Evolutionary conservation across 2,797 vertebrate genomes (phyloP).

Genomic region (Hoplostethus mediterraneus): DNA sequence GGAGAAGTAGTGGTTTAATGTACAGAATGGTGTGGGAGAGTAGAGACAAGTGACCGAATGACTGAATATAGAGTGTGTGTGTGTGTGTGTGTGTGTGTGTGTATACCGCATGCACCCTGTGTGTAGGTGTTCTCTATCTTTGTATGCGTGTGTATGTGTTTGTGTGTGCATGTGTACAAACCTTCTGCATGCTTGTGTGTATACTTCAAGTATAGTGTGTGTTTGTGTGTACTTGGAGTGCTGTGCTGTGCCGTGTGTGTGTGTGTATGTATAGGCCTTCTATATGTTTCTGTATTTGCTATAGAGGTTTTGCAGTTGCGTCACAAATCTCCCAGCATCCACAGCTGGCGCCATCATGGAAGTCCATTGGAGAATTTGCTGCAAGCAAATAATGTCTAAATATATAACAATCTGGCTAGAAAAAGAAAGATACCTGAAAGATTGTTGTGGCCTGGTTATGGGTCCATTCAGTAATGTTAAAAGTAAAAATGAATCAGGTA

Average conservation of each 20-base stretch:
- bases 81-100: neutral
- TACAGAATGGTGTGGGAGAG: neutral
- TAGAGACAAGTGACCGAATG: neutral
- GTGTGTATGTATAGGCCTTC: neutral
- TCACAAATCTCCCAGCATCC: too few species aligned
- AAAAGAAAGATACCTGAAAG: too few species aligned
- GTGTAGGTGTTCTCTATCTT: neutral
- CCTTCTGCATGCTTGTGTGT: neutral
- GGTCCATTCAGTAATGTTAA: too few species aligned
- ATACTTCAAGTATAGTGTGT: neutral
- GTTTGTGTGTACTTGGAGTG: too few species aligned
- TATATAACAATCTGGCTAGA: too few species aligned
- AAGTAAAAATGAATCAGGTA: too few species aligned
- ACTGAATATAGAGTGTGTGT: neutral
- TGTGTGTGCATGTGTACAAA: neutral
- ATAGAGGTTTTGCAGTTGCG: too few species aligned
- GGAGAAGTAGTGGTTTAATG: neutral
- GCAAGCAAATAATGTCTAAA: too few species aligned
- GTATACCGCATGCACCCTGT: neutral
- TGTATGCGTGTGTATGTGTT: too few species aligned
- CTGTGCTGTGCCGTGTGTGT: neutral
- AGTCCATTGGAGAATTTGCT: too few species aligned
- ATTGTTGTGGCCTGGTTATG: too few species aligned
- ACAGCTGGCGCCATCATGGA: too few species aligned
- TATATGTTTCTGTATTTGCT: slow-evolving; percentile 1